Evolutionary conservation across 1,140 invertebrate genomes (phyloP).

Genomic region (Ephestia elutella): DNA sequence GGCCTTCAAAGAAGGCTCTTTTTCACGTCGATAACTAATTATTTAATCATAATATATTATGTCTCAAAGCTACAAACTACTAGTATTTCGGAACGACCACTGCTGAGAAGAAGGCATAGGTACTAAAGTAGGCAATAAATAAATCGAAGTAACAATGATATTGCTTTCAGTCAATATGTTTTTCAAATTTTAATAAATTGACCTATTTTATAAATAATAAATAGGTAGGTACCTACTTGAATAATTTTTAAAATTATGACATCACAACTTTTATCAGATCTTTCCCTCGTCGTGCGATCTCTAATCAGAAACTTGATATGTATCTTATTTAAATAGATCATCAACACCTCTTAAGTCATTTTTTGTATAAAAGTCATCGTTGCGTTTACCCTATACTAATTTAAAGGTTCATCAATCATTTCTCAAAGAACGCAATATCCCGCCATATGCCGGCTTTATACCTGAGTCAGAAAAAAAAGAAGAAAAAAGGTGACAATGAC

Average conservation of each 20-base stretch:
- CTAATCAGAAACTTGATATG: conserved; percentile 21
- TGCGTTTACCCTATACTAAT: conserved; percentile 44
- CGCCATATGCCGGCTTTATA: conserved; percentile 45
- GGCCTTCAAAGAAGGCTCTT: too few species aligned
- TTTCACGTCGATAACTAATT: too few species aligned
- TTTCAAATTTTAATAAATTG: too few species aligned
- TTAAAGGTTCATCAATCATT: conserved; percentile 58
- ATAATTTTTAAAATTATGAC: background rate
- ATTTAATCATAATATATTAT: too few species aligned
- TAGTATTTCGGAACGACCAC: too few species aligned
- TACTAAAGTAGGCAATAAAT: too few species aligned
- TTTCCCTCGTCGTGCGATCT: background rate
- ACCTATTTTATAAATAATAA: too few species aligned
- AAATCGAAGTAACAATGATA: too few species aligned
- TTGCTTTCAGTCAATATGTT: too few species aligned
- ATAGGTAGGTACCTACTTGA: too few species aligned
- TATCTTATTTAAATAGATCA: conserved; percentile 36
- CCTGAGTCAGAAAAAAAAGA: conserved; percentile 35
- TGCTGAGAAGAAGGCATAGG: too few species aligned
- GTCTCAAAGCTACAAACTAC: too few species aligned
- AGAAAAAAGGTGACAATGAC: conserved; percentile 60
- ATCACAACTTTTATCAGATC: conserved; percentile 9
- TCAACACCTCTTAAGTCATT: conserved; percentile 32
- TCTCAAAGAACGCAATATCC: conserved; percentile 41
- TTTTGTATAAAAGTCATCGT: conserved; percentile 33